Conservation (phyloP, 2,888 invertebrate species). For the Orgyia antiqua region DNA sequence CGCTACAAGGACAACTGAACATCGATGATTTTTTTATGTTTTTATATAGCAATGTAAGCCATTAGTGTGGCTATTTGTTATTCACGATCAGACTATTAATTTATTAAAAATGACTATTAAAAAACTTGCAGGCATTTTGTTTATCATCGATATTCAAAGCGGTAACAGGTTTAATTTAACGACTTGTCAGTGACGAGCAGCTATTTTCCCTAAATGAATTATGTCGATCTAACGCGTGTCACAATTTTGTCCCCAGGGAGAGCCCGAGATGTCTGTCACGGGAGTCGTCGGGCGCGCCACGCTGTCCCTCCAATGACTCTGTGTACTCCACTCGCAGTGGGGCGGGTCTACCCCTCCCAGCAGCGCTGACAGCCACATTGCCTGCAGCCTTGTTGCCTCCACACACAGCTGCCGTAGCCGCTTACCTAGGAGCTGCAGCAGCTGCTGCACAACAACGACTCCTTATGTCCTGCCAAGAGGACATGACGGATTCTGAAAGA, state of each 20-base stretch:
- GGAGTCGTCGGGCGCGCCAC: conserved; percentile 85
- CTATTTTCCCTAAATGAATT: conserved; percentile 34
- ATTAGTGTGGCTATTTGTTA: conserved; percentile 29
- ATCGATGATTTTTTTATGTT: conserved; percentile 18
- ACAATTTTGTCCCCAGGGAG: conserved; percentile 82
- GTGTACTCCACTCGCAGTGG: conserved; percentile 82
- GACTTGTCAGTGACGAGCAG: conserved; percentile 19
- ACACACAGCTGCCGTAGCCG: conserved; percentile 90
- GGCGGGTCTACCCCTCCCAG: conserved; percentile 64
- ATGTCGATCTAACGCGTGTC: conserved; percentile 35
- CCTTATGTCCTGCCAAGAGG: conserved; percentile 86
- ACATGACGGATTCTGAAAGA: conserved; percentile 80
- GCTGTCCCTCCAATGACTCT: conserved; percentile 89
- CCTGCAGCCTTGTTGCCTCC: conserved; percentile 86
- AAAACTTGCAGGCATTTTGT: conserved; percentile 35
- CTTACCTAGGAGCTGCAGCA: conserved; percentile 85
- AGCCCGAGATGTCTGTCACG: conserved; percentile 90
- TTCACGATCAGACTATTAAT: conserved; percentile 34
- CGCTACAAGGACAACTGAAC: conserved; percentile 18
- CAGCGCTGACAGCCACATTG: conserved; percentile 82
- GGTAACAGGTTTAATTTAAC: conserved; percentile 35
- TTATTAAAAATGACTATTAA: conserved; percentile 31
- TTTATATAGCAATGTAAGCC: conserved; percentile 14
- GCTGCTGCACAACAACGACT: conserved; percentile 87
- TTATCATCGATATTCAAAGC: conserved; percentile 41